Evolutionary conservation across 64 coral and sea anemone species (phyloP).

Genomic region (Hydrozoanthus tunicans): DNA sequence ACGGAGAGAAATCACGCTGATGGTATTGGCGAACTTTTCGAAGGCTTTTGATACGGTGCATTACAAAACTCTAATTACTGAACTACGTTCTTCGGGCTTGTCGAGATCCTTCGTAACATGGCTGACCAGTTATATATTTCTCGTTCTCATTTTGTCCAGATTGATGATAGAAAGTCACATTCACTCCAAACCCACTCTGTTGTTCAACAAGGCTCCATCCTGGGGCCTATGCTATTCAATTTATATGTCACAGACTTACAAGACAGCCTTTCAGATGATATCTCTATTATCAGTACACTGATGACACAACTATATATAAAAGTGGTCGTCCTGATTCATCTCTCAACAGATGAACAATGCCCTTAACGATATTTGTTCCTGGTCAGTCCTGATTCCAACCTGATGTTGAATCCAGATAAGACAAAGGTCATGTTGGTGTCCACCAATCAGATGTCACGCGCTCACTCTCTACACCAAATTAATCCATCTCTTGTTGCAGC

Average conservation of each 20-base stretch:
- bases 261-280: slow-evolving; percentile 18
- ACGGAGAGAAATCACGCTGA: slow-evolving; percentile 17
- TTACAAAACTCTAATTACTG: slow-evolving; percentile 42
- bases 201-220: slow-evolving; percentile 67
- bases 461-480: too few species aligned
- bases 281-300: slow-evolving; percentile 53
- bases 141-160: slow-evolving; percentile 57
- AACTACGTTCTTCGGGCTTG: slow-evolving; percentile 50
- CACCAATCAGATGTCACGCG: slow-evolving; percentile 34
- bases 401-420: slow-evolving; percentile 39
- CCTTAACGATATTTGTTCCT: slow-evolving; percentile 1
- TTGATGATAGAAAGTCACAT: slow-evolving; percentile 32
- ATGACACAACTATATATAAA: slow-evolving; percentile 51
- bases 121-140: not conserved
- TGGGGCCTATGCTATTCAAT: slow-evolving; percentile 71
- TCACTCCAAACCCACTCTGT: slow-evolving; percentile 18
- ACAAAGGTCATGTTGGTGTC: slow-evolving; percentile 44
- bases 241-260: slow-evolving; percentile 66
- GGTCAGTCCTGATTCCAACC: slow-evolving; percentile 38
- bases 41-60: slow-evolving; percentile 2
- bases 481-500: slow-evolving; percentile 28
- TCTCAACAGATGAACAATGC: slow-evolving; percentile 35
- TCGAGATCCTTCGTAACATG: not conserved
- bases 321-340: slow-evolving; percentile 25
- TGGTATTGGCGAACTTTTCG: slow-evolving; percentile 15